These are phyloP conservation scores for Otocyon megalotis DNA, from an alignment of 2,113 vertebrate species.

Conservation along the genomic window DNA sequence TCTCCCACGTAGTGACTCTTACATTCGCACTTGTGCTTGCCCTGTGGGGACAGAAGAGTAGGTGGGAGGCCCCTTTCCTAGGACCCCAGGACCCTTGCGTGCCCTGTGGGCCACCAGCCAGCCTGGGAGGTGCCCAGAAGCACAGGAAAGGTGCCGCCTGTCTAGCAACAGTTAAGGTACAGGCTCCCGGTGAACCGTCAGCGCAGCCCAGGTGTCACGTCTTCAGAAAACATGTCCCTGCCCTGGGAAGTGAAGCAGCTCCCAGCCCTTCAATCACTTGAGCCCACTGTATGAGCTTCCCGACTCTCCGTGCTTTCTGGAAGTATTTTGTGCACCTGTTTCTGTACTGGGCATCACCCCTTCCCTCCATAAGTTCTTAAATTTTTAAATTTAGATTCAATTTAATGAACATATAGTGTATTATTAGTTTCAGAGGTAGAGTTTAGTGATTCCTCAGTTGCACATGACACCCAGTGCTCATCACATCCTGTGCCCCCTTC, in stretches of 20 bases:
- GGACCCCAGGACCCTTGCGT: neutral
- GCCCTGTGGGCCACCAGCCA: accelerated
- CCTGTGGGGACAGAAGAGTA: constrained; percentile 83
- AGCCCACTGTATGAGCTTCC: neutral
- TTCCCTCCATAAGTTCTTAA: neutral
- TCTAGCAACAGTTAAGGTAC: no score
- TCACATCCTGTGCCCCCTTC: no score
- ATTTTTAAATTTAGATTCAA: no score
- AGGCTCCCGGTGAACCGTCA: neutral
- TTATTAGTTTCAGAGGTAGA: no score
- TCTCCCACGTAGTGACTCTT: constrained; percentile 93
- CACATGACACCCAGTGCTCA: no score
- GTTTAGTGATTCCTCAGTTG: no score
- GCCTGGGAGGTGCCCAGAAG: neutral
- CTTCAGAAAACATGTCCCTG: neutral
- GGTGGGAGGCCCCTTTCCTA: neutral
- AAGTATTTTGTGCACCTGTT: accelerated
- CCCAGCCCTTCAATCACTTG: accelerated
- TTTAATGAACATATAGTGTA: no score
- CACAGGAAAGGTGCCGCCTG: neutral
- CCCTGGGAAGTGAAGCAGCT: neutral
- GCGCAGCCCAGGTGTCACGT: neutral
- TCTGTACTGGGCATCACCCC: neutral
- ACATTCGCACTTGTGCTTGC: constrained; percentile 91
- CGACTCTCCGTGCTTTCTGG: neutral